Conservation (phyloP, 1,140 invertebrate genomes). For the Cotesia chilonis region DNA sequence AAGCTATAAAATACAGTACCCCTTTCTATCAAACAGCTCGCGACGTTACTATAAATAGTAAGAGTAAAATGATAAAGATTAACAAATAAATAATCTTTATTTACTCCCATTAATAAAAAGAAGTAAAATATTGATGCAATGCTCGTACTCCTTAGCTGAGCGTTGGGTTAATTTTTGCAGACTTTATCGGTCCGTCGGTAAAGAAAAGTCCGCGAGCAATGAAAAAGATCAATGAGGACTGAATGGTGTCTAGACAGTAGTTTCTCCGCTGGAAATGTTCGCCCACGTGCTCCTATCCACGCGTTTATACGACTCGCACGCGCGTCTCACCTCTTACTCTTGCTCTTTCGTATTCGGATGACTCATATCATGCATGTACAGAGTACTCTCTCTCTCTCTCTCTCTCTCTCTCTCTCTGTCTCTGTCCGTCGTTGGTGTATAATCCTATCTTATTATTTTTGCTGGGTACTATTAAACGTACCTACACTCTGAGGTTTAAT, state of each 20-base stretch:
- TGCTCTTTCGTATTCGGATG: neutral
- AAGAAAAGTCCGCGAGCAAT: constrained; percentile 24
- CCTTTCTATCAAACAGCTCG: too few relatives aligned
- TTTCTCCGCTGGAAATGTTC: constrained; percentile 37
- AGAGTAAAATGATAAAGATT: too few relatives aligned
- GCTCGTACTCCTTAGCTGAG: neutral
- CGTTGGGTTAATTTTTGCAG: neutral
- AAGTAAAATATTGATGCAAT: too few relatives aligned
- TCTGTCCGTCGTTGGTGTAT: neutral
- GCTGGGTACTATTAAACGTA: neutral
- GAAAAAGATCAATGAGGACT: constrained; percentile 46
- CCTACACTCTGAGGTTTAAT: too few relatives aligned
- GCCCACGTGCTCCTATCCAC: constrained; percentile 26
- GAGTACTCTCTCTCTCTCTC: neutral
- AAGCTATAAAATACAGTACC: too few relatives aligned
- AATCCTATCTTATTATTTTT: neutral
- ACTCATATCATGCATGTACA: constrained; percentile 2
- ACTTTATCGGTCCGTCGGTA: neutral
- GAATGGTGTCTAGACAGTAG: constrained; percentile 50
- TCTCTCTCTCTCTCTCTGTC: neutral
- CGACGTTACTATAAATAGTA: too few relatives aligned
- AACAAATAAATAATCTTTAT: too few relatives aligned
- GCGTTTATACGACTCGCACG: constrained; percentile 39
- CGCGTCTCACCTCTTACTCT: constrained; percentile 23
- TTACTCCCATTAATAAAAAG: too few relatives aligned